Conservation (phyloP, 1,140 invertebrate genomes). For the Lepidurus apus region DNA sequence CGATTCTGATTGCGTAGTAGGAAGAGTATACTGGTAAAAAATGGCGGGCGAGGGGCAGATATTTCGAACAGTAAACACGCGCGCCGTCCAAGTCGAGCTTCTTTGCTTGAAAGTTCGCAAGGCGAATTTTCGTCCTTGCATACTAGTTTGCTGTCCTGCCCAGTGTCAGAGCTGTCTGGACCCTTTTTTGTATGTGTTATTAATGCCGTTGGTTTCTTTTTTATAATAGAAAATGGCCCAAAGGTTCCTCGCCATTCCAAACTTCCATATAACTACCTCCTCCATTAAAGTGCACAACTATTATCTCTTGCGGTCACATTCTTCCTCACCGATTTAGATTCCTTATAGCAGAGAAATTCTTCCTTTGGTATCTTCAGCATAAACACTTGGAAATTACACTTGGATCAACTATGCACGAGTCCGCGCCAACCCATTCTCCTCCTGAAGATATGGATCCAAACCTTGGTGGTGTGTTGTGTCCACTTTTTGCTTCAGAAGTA, state of each 20-base stretch:
- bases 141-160: not conserved
- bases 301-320: too few species aligned
- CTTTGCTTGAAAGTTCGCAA: not conserved
- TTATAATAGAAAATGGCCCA: not conserved
- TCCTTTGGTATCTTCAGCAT: too few species aligned
- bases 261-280: not conserved
- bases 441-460: too few species aligned
- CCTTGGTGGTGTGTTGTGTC: too few species aligned
- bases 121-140: not conserved
- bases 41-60: not conserved
- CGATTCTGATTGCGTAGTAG: too few species aligned
- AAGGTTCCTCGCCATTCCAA: not conserved
- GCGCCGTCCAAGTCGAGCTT: not conserved
- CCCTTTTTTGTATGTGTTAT: constrained; percentile 19
- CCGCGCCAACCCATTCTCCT: too few species aligned
- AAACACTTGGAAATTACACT: too few species aligned
- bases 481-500: not conserved
- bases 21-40: not conserved
- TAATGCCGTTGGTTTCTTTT: not conserved
- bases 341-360: too few species aligned
- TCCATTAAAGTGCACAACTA: too few species aligned
- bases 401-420: too few species aligned
- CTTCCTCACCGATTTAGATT: too few species aligned
- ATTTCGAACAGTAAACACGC: not conserved
- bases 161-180: constrained; percentile 8